Evolutionary conservation across 2,888 invertebrate genomes (phyloP), one percentile per base, ranked within the genome.

Genomic region (Latheticus oryzae): DNA sequence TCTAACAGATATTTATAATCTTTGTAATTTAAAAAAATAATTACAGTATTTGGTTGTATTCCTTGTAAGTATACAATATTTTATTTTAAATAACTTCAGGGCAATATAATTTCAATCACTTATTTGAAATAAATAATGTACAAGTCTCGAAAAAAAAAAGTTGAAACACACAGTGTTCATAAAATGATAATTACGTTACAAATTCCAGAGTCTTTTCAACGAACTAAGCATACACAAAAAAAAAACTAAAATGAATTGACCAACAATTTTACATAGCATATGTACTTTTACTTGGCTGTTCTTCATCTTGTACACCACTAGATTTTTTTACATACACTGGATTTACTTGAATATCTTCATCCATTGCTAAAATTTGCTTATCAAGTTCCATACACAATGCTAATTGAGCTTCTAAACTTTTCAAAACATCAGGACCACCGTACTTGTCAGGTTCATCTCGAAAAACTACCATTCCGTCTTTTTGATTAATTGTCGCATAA

Each of bases 401-500:
- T 86, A 94, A 88, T 81, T 93, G 88, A 73, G 90, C 87, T 80
- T 97, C 95, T 58, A 97, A 80, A 61, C 90, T 87, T 70, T 90
- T 87, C 72, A 97, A 83, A 81, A 96, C 95, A 72, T 87, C 86
- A 0, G 95, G 91, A 61, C 93, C 92, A 70, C 95, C 92, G 77
- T 93, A 97, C 77, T 95, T 95, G 76, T 97, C 96, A 5, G 96
- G 96, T 78, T 93, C 94, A 73, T 97, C 97, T 68, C 93, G 87
- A 77, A 98, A 98, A 47, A 95, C 86, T 8, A 98, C 97, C 97
- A 97, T 97, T 7, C 97, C 97, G 80, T 97, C 97, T 78, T 93
- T 94, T 81, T 97, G 95, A 81, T 97, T 96, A 65, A 98, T 97
- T 71, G 93, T 92, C 15, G 97, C 97, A 81, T 90, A 96, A 69